phyloP scores from a whole-genome alignment of 2,797 vertebrate genomes.

The Peromyscus attwateri region DNA sequence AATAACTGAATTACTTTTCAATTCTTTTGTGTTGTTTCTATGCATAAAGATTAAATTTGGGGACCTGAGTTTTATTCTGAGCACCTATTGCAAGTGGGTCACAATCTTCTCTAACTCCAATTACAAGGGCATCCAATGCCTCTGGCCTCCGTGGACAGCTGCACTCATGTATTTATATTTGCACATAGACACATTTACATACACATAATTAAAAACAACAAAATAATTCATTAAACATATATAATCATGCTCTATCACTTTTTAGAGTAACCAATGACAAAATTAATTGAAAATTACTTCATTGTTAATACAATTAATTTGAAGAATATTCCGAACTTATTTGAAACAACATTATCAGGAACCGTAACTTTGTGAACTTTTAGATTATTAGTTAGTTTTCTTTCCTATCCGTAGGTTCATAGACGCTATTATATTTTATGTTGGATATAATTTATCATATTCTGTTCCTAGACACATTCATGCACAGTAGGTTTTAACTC shows the following conservation, averaged over 20 bases:
- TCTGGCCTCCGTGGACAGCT: background rate
- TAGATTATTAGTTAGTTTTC: background rate
- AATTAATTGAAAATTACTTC: background rate
- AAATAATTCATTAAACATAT: background rate
- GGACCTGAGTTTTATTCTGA: background rate
- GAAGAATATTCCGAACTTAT: background rate
- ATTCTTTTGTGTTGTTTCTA: background rate
- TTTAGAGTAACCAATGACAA: background rate
- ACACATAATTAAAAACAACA: background rate
- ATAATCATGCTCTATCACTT: background rate
- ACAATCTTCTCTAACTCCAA: background rate
- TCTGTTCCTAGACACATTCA: conserved; percentile 52
- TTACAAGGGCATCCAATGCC: background rate
- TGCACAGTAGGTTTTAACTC: conserved; percentile 59
- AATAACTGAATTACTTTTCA: background rate
- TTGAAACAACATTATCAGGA: conserved; percentile 4
- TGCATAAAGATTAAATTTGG: background rate
- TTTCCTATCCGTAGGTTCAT: background rate
- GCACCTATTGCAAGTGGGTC: background rate
- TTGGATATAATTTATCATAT: conserved; percentile 51
- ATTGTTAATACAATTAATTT: background rate
- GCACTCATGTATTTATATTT: background rate
- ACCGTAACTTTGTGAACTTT: background rate
- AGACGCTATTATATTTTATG: conserved; percentile 41
- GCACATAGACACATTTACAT: background rate